Conservation (phyloP, 1,140 invertebrate genomes). For the Popillia japonica region DNA sequence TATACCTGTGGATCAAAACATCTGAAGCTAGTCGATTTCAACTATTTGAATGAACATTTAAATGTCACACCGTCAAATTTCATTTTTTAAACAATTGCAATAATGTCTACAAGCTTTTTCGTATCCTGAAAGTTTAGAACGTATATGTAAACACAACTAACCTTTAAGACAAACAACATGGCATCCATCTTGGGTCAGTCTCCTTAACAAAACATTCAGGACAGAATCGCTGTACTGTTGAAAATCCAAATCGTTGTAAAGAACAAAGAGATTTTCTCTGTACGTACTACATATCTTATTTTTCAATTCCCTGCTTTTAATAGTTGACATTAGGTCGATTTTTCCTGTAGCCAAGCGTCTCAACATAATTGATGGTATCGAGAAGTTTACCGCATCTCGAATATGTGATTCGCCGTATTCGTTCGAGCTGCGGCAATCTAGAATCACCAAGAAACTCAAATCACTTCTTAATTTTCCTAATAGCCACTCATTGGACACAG, state of each 20-base stretch:
- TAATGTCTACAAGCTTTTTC: not conserved
- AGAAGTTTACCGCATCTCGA: conserved; percentile 85
- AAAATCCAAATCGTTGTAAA: conserved; percentile 72
- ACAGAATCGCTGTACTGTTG: conserved; percentile 66
- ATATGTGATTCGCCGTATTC: conserved; percentile 85
- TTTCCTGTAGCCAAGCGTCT: conserved; percentile 85
- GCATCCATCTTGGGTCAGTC: conserved; percentile 83
- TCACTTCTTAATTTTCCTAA: conserved; percentile 68
- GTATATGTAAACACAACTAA: conserved; percentile 61
- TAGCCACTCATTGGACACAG: conserved; percentile 74
- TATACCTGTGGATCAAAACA: conserved; percentile 47
- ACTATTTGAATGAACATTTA: not conserved
- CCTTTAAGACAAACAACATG: conserved; percentile 82
- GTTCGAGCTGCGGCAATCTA: conserved; percentile 84
- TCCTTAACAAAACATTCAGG: conserved; percentile 74
- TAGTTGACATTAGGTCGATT: conserved; percentile 83
- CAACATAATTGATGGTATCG: conserved; percentile 89
- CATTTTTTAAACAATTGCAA: not conserved
- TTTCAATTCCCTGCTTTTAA: conserved; percentile 84
- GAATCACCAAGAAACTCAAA: conserved; percentile 72
- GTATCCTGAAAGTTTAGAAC: not conserved
- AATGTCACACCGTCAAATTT: not conserved
- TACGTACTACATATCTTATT: conserved; percentile 76
- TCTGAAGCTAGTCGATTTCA: not conserved
- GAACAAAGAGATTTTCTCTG: conserved; percentile 73